Base-by-base conservation (phyloP, 2,113 vertebrate genomes). In the Elaphurus davidianus region DNA sequence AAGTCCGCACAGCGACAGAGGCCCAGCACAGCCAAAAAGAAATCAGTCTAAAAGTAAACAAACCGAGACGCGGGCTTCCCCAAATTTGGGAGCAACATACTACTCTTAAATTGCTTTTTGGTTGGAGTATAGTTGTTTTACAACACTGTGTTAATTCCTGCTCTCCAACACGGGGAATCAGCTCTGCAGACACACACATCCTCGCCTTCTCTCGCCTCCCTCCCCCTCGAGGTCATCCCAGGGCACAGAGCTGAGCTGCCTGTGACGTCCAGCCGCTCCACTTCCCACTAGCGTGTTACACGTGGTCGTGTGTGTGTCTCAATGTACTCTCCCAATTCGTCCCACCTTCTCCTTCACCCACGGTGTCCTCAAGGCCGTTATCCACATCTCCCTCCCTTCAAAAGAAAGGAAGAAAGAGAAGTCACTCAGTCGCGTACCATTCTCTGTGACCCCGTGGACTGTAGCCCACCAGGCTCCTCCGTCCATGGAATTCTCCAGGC, bases 181-280 rank as follows among this genome's bases (percentile, higher is more conserved):
- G 71, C 71, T 74, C n/a, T 43, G 6, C 17, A 1, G 64, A 36
- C 71, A 40, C 19, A 1, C 0, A 1, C 0, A 21, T 43, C 19
- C 71, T 40, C 9, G n/a, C 5, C 36, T 6, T 43, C 11, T 3
- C 13, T 36, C 25, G 36, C 36, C 71, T 25, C 23, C 71, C 71
- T 27, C 71, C 6, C 21, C 2, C 0, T 74, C 36, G 0, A 40
- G 71, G 71, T 7, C 71, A 43, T 14, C 21, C 67, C 71, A 40
- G 67, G 6, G 67, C 67, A 8, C 67, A 7, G 11, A 13, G 21
- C 71, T 7, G 36, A 3, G 71, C 71, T 43, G 36, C 0, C 36
- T 25, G n/a, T 33, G 36, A 25, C 1, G 6, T 6, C 1, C 21
- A 15, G 67, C 36, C 2, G 10, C 36, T 40, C 21, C 1, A 19